Evolutionary conservation across 1,140 invertebrate genomes (phyloP), one percentile per base, ranked within the genome.

Genomic region (Drosophila parabipectinata): DNA sequence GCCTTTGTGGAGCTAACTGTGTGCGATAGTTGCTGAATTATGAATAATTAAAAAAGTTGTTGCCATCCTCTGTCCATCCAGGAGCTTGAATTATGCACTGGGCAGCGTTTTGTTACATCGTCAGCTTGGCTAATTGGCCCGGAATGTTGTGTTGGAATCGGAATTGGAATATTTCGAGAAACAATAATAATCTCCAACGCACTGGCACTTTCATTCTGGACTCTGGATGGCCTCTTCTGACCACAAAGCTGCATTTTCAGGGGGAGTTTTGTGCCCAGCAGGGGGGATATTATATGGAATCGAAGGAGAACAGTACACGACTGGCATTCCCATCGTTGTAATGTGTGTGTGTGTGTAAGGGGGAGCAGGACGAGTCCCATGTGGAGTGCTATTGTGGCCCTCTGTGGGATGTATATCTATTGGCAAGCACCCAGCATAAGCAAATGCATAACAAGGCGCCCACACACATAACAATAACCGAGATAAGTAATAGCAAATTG

Each of bases 401-500:
- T 34, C 41, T 18, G 48, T 60, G 54, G 79, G 58, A 54, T 63
- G 14, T 18, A 18, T 12, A 44, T 18, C n/a, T n/a, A 78, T 82
- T 68, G 79, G 76, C 64, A 83, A 80, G 80, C 80, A 66, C 58
- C 37, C 60, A 51, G 60, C 79, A 83, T 83, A 79, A 71, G 60
- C 64, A 82, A 82, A 83, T 82, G 79, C 80, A 66, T 62, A 63
- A 58, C 71, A 69, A 66, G 61, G 48, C 48, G 59, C 56, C 72
- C 41, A 37, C 58, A 30, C 79, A 34, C 58, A 69, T 63, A 78
- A 83, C 64, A 83, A 83, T 79, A 84, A 72, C 63, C 71, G 62
- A 79, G 79, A 83, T 83, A 83, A 83, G 72, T 83, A 79, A 84
- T 84, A 67, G 79, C 79, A 84, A 84, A 84, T 84, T 83, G 75